Percentiles rank a stretch among this genome's conserved stretches.
These are phyloP conservation scores for Enteromius thamalakanensis DNA, from an alignment of 2,797 vertebrate species.

Conservation along the genomic window DNA sequence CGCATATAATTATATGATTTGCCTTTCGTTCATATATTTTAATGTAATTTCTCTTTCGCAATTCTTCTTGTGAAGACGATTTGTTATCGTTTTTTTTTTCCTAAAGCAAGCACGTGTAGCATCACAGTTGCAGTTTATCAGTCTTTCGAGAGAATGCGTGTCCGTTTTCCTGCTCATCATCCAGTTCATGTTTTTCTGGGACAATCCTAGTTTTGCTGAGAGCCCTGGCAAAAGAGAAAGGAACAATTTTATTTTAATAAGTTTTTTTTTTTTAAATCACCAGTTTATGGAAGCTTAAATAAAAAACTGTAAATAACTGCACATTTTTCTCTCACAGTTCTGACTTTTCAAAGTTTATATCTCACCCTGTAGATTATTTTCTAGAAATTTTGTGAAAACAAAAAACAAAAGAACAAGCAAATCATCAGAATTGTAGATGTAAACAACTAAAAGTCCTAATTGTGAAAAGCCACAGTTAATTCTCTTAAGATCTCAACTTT, in stretches of 20 bases:
- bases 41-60: conserved; percentile 58
- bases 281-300: not conserved
- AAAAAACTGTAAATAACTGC: not conserved
- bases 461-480: not conserved
- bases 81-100: conserved; percentile 50
- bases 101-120: conserved; percentile 76
- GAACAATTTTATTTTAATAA: not conserved
- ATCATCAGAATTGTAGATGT: not conserved
- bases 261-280: not conserved
- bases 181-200: conserved; percentile 62
- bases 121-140: conserved; percentile 78
- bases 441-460: not conserved
- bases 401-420: not conserved
- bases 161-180: conserved; percentile 58
- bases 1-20: conserved; percentile 65
- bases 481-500: too few species aligned
- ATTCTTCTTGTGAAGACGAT: not conserved
- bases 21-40: conserved; percentile 39
- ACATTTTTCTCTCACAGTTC: too few species aligned
- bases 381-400: not conserved
- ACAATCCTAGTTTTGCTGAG: conserved; percentile 78
- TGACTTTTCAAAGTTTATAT: not conserved
- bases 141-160: conserved; percentile 63
- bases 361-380: not conserved
- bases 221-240: conserved; percentile 69